phyloP scores from a whole-genome alignment of 2,888 invertebrate genomes.

The Drosophila ezoana region DNA sequence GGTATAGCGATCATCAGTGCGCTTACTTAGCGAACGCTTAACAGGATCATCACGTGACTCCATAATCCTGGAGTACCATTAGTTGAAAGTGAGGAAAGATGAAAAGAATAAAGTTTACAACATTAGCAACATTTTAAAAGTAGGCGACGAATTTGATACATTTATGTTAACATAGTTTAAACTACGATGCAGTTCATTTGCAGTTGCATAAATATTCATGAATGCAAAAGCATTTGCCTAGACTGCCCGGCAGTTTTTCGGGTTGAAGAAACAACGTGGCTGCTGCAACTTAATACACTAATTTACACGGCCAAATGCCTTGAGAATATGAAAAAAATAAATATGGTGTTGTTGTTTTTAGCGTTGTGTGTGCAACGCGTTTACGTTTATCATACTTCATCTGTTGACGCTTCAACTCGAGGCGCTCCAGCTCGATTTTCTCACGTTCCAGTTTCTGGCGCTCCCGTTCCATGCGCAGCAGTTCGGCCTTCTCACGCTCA shows the following conservation, averaged over 20 bases:
- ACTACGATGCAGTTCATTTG: slow-evolving; percentile 54
- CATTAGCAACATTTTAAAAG: slow-evolving; percentile 38
- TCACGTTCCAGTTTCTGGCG: slow-evolving; percentile 92
- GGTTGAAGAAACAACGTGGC: slow-evolving; percentile 71
- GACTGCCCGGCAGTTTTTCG: slow-evolving; percentile 40
- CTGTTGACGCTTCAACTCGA: slow-evolving; percentile 93
- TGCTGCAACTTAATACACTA: slow-evolving; percentile 68
- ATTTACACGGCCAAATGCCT: slow-evolving; percentile 61
- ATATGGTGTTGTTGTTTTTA: slow-evolving; percentile 67
- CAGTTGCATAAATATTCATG: slow-evolving; percentile 52
- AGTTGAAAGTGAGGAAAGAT: slow-evolving; percentile 52
- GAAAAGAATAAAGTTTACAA: slow-evolving; percentile 48
- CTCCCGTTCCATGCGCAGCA: slow-evolving; percentile 93
- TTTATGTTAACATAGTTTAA: slow-evolving; percentile 46
- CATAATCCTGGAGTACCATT: slow-evolving; percentile 79
- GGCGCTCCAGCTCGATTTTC: slow-evolving; percentile 91
- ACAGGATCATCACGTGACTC: slow-evolving; percentile 84
- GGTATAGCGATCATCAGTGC: slow-evolving; percentile 83
- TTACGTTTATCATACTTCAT: slow-evolving; percentile 86
- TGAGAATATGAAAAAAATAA: slow-evolving; percentile 53
- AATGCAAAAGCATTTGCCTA: slow-evolving; percentile 58
- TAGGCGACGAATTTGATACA: slow-evolving; percentile 1
- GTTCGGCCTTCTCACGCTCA: slow-evolving; percentile 94
- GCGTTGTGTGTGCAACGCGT: slow-evolving; percentile 57
- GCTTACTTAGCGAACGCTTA: slow-evolving; percentile 83